These are phyloP conservation scores for Lampris incognitus DNA, from an alignment of 2,113 vertebrate genomes.

Conservation along the genomic window DNA sequence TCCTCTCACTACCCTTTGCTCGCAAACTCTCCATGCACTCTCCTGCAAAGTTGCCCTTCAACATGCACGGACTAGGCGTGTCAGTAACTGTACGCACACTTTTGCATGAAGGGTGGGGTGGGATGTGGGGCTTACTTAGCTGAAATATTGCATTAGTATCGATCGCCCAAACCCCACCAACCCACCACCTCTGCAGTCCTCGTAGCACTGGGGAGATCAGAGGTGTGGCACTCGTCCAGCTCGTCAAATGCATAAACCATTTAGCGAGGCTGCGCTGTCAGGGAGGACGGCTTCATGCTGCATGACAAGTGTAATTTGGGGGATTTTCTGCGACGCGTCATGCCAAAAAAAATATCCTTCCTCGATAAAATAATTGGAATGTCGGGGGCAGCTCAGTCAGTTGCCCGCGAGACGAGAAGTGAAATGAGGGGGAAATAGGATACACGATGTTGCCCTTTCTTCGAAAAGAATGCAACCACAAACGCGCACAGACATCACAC, in stretches of 20 bases:
- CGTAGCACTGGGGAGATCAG: slow-evolving; percentile 68
- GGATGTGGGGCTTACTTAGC: slow-evolving; percentile 40
- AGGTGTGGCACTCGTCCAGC: slow-evolving; percentile 79
- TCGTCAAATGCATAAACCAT: slow-evolving; percentile 73
- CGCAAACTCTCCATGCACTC: background rate
- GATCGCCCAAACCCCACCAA: slow-evolving; percentile 47
- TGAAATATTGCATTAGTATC: slow-evolving; percentile 61
- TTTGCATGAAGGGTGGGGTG: slow-evolving; percentile 34
- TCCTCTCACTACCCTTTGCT: slow-evolving; percentile 17
- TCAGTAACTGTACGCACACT: slow-evolving; percentile 47
- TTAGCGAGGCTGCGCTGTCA: slow-evolving; percentile 73
- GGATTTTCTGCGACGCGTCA: slow-evolving; percentile 81
- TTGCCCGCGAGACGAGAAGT: slow-evolving; percentile 60
- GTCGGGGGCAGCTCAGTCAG: slow-evolving; percentile 69
- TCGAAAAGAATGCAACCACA: slow-evolving; percentile 73
- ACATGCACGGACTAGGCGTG: slow-evolving; percentile 24
- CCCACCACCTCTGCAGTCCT: background rate
- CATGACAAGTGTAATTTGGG: slow-evolving; percentile 84
- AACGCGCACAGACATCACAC: slow-evolving; percentile 20
- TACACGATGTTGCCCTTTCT: slow-evolving; percentile 75
- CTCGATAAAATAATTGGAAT: slow-evolving; percentile 83
- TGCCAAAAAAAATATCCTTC: slow-evolving; percentile 81
- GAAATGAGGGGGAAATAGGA: slow-evolving; percentile 76
- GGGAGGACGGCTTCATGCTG: slow-evolving; percentile 71
- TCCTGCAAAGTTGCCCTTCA: background rate